These are phyloP conservation scores for Choristoneura fumiferana DNA, from an alignment of 1,140 invertebrate genomes.

Conservation along the genomic window DNA sequence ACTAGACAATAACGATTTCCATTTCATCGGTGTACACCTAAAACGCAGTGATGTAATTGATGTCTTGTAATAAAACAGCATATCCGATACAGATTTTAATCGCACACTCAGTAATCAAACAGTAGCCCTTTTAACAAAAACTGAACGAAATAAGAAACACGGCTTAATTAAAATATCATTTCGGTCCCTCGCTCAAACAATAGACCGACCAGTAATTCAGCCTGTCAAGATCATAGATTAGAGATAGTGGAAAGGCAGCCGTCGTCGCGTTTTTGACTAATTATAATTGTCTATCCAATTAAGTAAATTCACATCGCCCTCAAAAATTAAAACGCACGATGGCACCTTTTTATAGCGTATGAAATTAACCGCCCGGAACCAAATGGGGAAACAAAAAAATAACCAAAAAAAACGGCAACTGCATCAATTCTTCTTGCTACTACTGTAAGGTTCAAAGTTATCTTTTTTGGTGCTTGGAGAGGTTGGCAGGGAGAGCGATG, in stretches of 20 bases:
- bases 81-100: too few species aligned
- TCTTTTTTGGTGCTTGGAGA: too few species aligned
- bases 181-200: slow-evolving; percentile 15
- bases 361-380: slow-evolving; percentile 15
- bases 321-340: slow-evolving; percentile 13
- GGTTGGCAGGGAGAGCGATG: background rate
- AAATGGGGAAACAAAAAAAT: slow-evolving; percentile 14
- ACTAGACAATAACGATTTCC: too few species aligned
- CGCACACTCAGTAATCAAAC: background rate
- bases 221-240: slow-evolving; percentile 18
- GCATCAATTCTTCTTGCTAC: too few species aligned
- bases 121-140: slow-evolving; percentile 6
- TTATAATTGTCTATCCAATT: slow-evolving; percentile 25
- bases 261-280: slow-evolving; percentile 23
- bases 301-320: slow-evolving; percentile 20
- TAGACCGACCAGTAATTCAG: slow-evolving; percentile 18
- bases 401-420: background rate
- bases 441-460: too few species aligned
- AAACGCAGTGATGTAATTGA: too few species aligned
- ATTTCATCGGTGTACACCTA: too few species aligned
- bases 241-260: slow-evolving; percentile 5
- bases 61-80: too few species aligned
- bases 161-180: slow-evolving; percentile 18
- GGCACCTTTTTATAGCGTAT: slow-evolving; percentile 19
- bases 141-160: background rate